Evolutionary conservation across 2,888 invertebrate genomes (phyloP).

Genomic region (Drosophila bunnanda): DNA sequence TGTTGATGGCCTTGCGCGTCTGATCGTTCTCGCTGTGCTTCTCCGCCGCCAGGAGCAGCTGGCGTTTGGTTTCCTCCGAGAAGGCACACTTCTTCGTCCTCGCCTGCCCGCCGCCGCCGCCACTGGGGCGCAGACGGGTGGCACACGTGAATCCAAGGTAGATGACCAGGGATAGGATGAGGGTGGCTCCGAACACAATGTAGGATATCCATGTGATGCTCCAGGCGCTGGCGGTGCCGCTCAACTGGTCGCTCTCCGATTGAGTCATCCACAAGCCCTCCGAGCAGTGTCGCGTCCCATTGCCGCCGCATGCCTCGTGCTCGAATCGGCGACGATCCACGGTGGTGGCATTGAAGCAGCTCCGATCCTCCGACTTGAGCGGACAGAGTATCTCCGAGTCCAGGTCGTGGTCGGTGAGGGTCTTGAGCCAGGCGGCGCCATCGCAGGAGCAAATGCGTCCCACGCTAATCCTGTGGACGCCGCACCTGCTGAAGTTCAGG

Average conservation of each 20-base stretch:
- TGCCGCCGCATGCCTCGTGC: slow-evolving; percentile 81
- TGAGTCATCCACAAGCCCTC: slow-evolving; percentile 53
- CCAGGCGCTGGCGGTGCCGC: background rate
- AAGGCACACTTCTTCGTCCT: background rate
- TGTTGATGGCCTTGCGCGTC: background rate
- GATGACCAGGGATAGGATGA: background rate
- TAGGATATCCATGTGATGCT: background rate
- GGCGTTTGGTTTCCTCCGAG: background rate
- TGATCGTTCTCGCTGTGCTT: background rate
- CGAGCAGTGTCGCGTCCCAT: slow-evolving; percentile 71
- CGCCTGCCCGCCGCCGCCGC: background rate
- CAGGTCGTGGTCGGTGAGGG: slow-evolving; percentile 79
- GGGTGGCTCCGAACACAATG: accelerated
- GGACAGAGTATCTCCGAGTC: slow-evolving; percentile 82
- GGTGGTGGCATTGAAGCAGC: slow-evolving; percentile 81
- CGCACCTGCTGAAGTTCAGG: slow-evolving; percentile 82
- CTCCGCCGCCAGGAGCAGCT: background rate
- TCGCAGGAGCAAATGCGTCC: slow-evolving; percentile 81
- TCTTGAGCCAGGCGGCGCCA: slow-evolving; percentile 70
- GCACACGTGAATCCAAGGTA: background rate
- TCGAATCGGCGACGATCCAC: slow-evolving; percentile 81
- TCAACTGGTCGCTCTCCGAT: background rate
- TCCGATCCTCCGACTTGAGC: slow-evolving; percentile 55
- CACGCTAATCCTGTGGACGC: slow-evolving; percentile 78
- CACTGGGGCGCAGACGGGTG: background rate